phyloP scores from a whole-genome alignment of 2,888 invertebrate species.

The Caenorhabditis sp. region DNA sequence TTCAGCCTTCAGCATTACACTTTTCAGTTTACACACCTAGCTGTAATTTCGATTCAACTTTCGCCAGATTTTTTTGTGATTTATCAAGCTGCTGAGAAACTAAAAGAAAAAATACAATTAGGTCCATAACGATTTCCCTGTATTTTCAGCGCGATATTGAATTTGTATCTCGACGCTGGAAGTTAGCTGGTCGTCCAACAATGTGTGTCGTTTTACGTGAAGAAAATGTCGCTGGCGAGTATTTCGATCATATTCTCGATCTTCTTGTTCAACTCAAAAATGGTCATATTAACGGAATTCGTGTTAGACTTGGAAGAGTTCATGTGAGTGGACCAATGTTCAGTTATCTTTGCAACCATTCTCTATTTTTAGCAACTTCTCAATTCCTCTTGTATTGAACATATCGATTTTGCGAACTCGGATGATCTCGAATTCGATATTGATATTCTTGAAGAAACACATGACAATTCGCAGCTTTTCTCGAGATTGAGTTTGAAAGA shows the following conservation, averaged over 20 bases:
- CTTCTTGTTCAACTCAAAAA: constrained; percentile 94
- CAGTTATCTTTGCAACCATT: not conserved
- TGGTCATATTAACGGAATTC: constrained; percentile 92
- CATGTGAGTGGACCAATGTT: constrained; percentile 73
- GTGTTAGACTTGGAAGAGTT: constrained; percentile 86
- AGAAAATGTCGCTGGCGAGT: constrained; percentile 81
- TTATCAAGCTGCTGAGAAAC: no score
- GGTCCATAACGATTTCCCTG: no score
- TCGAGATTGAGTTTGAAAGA: constrained; percentile 48
- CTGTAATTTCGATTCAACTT: no score
- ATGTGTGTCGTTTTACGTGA: constrained; percentile 92
- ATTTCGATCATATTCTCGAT: constrained; percentile 94
- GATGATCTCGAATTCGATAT: constrained; percentile 74
- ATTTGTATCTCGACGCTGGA: constrained; percentile 96
- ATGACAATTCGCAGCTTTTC: constrained; percentile 43
- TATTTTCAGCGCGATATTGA: constrained; percentile 83
- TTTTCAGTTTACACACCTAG: no score
- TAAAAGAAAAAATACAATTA: no score
- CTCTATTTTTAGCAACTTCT: constrained; percentile 89
- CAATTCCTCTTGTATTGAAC: constrained; percentile 98
- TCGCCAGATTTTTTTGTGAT: no score
- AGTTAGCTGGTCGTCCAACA: constrained; percentile 93
- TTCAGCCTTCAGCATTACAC: no score
- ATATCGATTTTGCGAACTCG: constrained; percentile 84
- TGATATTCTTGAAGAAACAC: constrained; percentile 61